These are phyloP conservation scores for Lepus oiostolus DNA, from an alignment of 2,797 vertebrate genomes.

Conservation along the genomic window DNA sequence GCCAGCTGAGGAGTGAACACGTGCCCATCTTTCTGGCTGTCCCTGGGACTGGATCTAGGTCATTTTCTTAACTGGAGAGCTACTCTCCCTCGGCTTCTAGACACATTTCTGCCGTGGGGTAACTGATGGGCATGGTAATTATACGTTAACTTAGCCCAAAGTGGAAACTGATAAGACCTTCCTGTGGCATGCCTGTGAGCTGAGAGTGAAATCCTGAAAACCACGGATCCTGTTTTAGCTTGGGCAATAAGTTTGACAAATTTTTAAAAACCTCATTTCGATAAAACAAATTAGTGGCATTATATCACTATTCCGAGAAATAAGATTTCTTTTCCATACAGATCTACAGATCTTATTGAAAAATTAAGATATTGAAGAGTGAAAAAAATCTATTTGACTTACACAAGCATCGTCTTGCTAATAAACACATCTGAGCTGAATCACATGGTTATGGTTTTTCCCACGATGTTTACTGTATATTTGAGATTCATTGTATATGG, in stretches of 20 bases:
- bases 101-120: background rate
- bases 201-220: conserved; percentile 31
- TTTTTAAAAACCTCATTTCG: conserved; percentile 23
- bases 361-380: conserved; percentile 24
- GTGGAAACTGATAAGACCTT: background rate
- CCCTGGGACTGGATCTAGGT: background rate
- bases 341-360: conserved; percentile 17
- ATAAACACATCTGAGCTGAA: background rate
- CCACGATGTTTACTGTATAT: background rate
- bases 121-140: background rate
- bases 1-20: background rate
- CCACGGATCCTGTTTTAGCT: background rate
- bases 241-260: conserved; percentile 14
- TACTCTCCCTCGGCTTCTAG: background rate
- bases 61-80: background rate
- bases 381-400: background rate
- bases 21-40: background rate
- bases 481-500: conserved; percentile 53
- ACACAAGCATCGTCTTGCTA: background rate
- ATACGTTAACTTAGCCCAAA: background rate
- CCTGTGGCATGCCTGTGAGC: background rate
- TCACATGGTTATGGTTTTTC: conserved; percentile 25
- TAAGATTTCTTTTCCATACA: conserved; percentile 22
- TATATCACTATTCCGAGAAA: background rate
- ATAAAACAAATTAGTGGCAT: conserved; percentile 5